Conservation (phyloP, 2,888 invertebrate genomes). For the Platycheirus rosarum region DNA sequence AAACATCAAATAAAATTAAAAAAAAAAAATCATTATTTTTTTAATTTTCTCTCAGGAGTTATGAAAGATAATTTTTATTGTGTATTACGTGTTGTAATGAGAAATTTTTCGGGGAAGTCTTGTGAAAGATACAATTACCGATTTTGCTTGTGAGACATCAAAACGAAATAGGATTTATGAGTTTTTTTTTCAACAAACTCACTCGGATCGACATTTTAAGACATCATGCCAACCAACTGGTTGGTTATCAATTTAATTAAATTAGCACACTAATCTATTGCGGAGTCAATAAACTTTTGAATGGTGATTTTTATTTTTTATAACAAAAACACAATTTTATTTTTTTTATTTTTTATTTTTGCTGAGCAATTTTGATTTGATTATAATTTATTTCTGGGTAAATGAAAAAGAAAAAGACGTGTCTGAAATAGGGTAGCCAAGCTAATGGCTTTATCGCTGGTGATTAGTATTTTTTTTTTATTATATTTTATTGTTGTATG, state of each 20-base stretch:
- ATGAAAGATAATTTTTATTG: no score
- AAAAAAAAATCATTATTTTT: slow-evolving; percentile 23
- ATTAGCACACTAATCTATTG: slow-evolving; percentile 70
- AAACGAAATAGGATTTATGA: not conserved
- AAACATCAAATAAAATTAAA: slow-evolving; percentile 2
- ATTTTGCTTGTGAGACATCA: slow-evolving; percentile 1
- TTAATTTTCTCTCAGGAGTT: not conserved
- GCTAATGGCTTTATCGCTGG: slow-evolving; percentile 4
- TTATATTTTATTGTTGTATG: not conserved
- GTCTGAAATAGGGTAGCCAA: not conserved
- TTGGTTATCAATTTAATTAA: slow-evolving; percentile 66
- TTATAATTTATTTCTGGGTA: slow-evolving; percentile 31
- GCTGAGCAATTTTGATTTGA: slow-evolving; percentile 53
- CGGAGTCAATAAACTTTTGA: slow-evolving; percentile 70
- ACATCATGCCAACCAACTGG: no score
- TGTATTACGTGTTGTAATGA: slow-evolving; percentile 48
- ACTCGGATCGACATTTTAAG: slow-evolving; percentile 19
- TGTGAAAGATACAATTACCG: slow-evolving; percentile 1
- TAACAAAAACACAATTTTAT: slow-evolving; percentile 32
- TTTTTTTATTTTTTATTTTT: slow-evolving; percentile 15
- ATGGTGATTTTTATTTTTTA: slow-evolving; percentile 56
- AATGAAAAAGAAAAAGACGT: slow-evolving; percentile 1
- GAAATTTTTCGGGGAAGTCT: slow-evolving; percentile 8
- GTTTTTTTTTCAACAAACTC: no score
- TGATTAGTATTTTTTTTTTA: not conserved